Percentiles rank a stretch among this genome's conserved stretches.
phyloP scores from a whole-genome alignment of 2,888 invertebrate species.

The Athripsodes cinereus region DNA sequence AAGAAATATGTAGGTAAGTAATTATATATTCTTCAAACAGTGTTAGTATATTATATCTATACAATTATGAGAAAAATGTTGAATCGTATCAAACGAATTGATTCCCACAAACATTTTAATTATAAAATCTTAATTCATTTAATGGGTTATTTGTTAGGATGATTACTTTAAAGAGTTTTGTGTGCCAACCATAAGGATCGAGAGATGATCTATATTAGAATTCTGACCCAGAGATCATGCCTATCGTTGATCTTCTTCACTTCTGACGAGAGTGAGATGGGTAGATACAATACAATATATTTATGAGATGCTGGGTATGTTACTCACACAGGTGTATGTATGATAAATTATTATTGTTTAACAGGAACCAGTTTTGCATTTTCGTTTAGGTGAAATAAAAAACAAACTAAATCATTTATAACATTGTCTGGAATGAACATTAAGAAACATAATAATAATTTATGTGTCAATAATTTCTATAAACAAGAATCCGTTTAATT shows the following conservation, averaged over 20 bases:
- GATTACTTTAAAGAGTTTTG: neutral
- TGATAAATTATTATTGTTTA: slow-evolving; percentile 19
- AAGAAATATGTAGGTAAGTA: too few relatives aligned
- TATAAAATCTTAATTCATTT: too few relatives aligned
- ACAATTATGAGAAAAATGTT: too few relatives aligned
- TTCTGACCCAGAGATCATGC: slow-evolving; percentile 24
- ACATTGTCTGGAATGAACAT: slow-evolving; percentile 3
- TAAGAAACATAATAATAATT: neutral
- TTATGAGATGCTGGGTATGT: slow-evolving; percentile 5
- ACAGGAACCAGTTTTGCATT: slow-evolving; percentile 18
- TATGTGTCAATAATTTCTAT: too few relatives aligned
- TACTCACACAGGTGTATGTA: slow-evolving; percentile 20
- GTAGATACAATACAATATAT: too few relatives aligned
- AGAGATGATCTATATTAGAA: slow-evolving; percentile 24
- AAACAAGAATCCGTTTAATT: too few relatives aligned
- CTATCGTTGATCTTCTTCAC: slow-evolving; percentile 26
- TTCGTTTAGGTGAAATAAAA: slow-evolving; percentile 12
- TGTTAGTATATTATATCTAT: too few relatives aligned
- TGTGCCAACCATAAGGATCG: slow-evolving; percentile 5
- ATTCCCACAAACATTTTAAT: too few relatives aligned
- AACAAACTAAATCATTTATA: slow-evolving; percentile 12
- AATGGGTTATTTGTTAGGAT: neutral
- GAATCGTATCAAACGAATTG: too few relatives aligned
- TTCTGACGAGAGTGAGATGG: slow-evolving; percentile 18
- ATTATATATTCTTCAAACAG: too few relatives aligned